Evolutionary conservation across 2,113 vertebrate genomes (phyloP).

Genomic region (Chaetorhynchus papuensis): DNA sequence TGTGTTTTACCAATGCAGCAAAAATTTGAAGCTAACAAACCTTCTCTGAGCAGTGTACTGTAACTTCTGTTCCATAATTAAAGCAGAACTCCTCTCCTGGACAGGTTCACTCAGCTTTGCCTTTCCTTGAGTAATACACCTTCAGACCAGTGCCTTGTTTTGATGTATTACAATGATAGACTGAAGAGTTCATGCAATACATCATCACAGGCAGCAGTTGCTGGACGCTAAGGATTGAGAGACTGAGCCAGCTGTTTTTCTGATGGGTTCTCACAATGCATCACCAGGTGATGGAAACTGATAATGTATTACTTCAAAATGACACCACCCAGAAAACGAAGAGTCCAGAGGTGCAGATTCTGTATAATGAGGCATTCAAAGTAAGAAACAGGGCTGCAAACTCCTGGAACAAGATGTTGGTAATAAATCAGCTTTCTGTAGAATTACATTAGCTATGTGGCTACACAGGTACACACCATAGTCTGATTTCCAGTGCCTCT

Average conservation of each 20-base stretch:
- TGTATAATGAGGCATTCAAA: constrained; percentile 6
- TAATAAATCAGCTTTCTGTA: constrained; percentile 23
- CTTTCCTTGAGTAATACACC: constrained; percentile 73
- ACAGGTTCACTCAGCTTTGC: constrained; percentile 49
- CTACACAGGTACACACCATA: neutral
- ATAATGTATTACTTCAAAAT: constrained; percentile 25
- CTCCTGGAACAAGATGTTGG: neutral
- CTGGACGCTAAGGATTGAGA: constrained; percentile 62
- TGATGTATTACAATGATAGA: constrained; percentile 71
- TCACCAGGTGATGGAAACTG: neutral
- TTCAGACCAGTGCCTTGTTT: constrained; percentile 61
- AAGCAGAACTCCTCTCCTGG: constrained; percentile 25
- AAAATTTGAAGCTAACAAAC: constrained; percentile 12
- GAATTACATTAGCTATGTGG: neutral
- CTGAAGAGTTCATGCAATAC: constrained; percentile 39
- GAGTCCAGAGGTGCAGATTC: neutral
- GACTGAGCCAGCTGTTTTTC: constrained; percentile 67
- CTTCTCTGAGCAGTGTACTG: neutral
- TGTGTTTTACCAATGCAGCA: neutral
- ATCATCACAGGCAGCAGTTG: constrained; percentile 64
- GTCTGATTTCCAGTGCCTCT: neutral
- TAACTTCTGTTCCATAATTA: constrained; percentile 61
- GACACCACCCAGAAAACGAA: constrained; percentile 39
- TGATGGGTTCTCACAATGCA: constrained; percentile 15
- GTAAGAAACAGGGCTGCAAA: neutral